phyloP scores from a whole-genome alignment of 1,140 invertebrate species.

The Drosophila littoralis region DNA sequence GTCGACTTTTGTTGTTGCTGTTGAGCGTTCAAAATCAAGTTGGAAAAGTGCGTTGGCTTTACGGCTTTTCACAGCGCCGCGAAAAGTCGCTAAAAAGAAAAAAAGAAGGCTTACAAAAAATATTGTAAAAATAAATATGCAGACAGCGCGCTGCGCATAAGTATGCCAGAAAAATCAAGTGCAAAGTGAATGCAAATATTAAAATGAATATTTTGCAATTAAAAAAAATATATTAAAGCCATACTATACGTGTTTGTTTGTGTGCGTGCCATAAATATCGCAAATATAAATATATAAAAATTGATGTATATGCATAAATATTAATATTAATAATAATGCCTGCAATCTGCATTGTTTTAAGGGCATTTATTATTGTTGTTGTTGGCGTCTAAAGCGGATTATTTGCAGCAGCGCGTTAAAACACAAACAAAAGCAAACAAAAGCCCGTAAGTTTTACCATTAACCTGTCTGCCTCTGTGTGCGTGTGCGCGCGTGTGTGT shows the following conservation, averaged over 20 bases:
- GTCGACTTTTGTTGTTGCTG: slow-evolving; percentile 21
- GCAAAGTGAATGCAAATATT: slow-evolving; percentile 8
- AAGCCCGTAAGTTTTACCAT: slow-evolving; percentile 67
- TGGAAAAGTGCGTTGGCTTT: slow-evolving; percentile 75
- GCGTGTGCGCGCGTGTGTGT: slow-evolving; percentile 11
- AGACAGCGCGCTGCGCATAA: slow-evolving; percentile 27
- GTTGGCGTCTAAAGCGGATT: slow-evolving; percentile 69
- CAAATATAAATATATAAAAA: slow-evolving; percentile 18
- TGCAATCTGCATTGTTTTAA: slow-evolving; percentile 14
- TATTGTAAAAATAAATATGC: slow-evolving; percentile 27
- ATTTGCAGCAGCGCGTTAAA: slow-evolving; percentile 60
- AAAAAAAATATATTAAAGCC: slow-evolving; percentile 12
- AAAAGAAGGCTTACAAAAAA: neutral
- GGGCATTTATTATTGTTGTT: slow-evolving; percentile 17
- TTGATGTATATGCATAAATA: slow-evolving; percentile 6
- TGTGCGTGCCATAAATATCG: slow-evolving; percentile 31
- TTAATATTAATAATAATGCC: slow-evolving; percentile 38
- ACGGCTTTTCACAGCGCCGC: slow-evolving; percentile 25
- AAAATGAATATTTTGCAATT: slow-evolving; percentile 7
- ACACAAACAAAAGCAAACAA: slow-evolving; percentile 54
- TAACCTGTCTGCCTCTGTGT: slow-evolving; percentile 28
- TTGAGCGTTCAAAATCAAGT: slow-evolving; percentile 44
- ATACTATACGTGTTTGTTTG: slow-evolving; percentile 19
- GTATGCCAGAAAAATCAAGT: slow-evolving; percentile 11
- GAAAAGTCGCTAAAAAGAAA: slow-evolving; percentile 2